Evolutionary conservation across 1,140 invertebrate genomes (phyloP).

Genomic region (Formica selysi): DNA sequence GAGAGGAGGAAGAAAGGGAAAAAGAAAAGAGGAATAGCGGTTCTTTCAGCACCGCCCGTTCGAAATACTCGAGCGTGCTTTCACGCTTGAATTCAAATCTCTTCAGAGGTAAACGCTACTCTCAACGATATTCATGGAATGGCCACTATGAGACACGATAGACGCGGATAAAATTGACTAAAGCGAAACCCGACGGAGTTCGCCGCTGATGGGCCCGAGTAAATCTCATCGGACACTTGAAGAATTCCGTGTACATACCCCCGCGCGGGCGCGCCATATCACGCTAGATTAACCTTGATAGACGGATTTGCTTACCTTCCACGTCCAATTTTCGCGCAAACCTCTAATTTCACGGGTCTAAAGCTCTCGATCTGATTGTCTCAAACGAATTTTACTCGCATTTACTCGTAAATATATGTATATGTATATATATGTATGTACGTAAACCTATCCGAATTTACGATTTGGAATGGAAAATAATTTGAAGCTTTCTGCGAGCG

Average conservation of each 20-base stretch:
- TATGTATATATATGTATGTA: too few species aligned
- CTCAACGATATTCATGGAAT: constrained; percentile 49
- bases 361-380: constrained; percentile 32
- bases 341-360: constrained; percentile 5
- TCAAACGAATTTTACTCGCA: background rate
- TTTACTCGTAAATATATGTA: background rate
- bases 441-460: background rate
- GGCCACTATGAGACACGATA: constrained; percentile 35
- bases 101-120: constrained; percentile 45
- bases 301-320: constrained; percentile 35
- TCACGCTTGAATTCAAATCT: constrained; percentile 36
- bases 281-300: constrained; percentile 56
- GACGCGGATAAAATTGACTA: constrained; percentile 42
- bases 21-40: constrained; percentile 5
- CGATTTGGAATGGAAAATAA: background rate
- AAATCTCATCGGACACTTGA: constrained; percentile 50
- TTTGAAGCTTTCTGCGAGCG: background rate
- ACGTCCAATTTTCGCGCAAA: constrained; percentile 11
- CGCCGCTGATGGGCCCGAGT: constrained; percentile 27
- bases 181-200: constrained; percentile 2
- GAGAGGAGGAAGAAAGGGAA: background rate
- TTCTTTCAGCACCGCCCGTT: constrained; percentile 7
- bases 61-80: constrained; percentile 25
- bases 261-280: background rate
- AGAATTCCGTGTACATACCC: constrained; percentile 27